Base-by-base conservation (phyloP, 2,888 invertebrate genomes). In the Altica lythri region DNA sequence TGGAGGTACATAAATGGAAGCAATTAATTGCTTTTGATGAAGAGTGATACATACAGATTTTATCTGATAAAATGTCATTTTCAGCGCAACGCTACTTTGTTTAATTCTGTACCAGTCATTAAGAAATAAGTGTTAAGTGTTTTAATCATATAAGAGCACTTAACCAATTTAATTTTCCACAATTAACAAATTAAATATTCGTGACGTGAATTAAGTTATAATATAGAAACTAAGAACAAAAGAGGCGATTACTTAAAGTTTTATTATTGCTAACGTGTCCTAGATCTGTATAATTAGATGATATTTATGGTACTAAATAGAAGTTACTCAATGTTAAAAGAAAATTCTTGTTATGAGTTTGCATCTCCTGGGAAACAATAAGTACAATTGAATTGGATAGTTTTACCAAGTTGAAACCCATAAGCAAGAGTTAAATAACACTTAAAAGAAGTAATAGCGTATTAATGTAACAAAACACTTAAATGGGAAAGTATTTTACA, bases 231-330 rank as follows among this genome's bases (percentile, higher is more conserved):
- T 2, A 13, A 32, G 19, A 48, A 48, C 48, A 48, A 48, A 48
- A 40, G 48, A 22, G 40, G 9, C 3, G 16, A 45, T 45, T 45
- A 45, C 45, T 12, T 32, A 30, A 45, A 45, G 27, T 47, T 25
- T 37, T 22, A 37, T 47, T 47, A 47, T 25, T 25, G 19, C 30
- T 48, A 18, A 40, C 48, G 38, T 38, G 48, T 12, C 48, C 48
- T 30, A 48, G 29, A 40, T 48, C 27, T 38, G 17, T 13, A 22
- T 30, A 40, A 37, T 48, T 40, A 48, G 9, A 48, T 29, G 18
- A 40, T 48, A 30, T 29, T 38, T 17, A 12, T 32, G 10, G 14
- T 45, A 45, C 14, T 25, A 45, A 34, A 13, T 29, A 14, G 25
- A 29, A 8, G 38, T 48, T 48, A 10, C 48, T 12, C 19, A 48